Evolutionary conservation across 2,113 vertebrate genomes (phyloP).

Genomic region (Dunckerocampus dactyliophorus): DNA sequence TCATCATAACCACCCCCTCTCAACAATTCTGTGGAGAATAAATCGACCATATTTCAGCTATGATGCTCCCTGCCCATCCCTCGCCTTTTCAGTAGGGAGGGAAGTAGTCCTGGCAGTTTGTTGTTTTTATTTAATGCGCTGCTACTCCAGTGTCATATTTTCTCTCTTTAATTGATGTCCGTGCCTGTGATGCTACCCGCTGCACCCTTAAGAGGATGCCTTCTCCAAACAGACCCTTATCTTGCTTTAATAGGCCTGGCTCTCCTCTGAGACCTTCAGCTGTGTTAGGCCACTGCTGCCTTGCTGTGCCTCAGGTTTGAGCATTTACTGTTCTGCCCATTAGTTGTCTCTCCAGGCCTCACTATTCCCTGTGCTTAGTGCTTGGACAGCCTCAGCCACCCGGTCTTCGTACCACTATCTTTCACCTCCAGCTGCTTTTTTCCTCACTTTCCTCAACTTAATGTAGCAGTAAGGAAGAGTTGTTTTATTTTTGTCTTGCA

Average conservation of each 20-base stretch:
- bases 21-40: conserved; percentile 62
- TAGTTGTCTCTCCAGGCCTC: conserved; percentile 72
- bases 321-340: conserved; percentile 72
- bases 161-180: conserved; percentile 75
- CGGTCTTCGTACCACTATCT: conserved; percentile 42
- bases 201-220: conserved; percentile 68
- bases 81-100: conserved; percentile 51
- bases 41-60: conserved; percentile 63
- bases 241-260: conserved; percentile 74
- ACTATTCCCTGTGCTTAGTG: conserved; percentile 62
- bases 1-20: conserved; percentile 63
- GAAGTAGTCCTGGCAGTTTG: conserved; percentile 59
- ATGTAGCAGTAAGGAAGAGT: not conserved
- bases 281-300: conserved; percentile 75
- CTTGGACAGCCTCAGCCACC: conserved; percentile 37
- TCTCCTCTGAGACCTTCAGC: conserved; percentile 76
- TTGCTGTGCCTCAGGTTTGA: conserved; percentile 68
- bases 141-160: conserved; percentile 73
- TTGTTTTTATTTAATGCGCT: conserved; percentile 73
- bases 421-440: conserved; percentile 55
- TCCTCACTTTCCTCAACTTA: conserved; percentile 30
- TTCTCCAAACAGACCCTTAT: conserved; percentile 77
- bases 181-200: conserved; percentile 62
- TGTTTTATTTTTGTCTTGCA: not conserved
- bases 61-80: conserved; percentile 58